Evolutionary conservation across 2,888 invertebrate genomes (phyloP).

Genomic region (Cyclophora albipunctata): DNA sequence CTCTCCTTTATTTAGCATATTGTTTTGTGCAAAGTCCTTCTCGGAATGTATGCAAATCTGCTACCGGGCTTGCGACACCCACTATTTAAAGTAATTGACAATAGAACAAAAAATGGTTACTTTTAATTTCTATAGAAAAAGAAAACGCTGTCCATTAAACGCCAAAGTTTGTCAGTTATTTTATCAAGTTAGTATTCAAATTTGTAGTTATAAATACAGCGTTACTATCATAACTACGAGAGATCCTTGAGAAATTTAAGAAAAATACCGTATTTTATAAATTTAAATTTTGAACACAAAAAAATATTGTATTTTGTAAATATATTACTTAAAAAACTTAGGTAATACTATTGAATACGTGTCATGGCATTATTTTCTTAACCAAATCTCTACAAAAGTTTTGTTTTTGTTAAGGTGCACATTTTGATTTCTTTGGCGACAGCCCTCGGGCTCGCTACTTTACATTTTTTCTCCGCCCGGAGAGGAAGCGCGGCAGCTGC

Average conservation of each 20-base stretch:
- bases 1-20: conserved; percentile 32
- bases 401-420: conserved; percentile 5
- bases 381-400: conserved; percentile 9
- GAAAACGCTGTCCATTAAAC: no score
- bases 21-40: conserved; percentile 59
- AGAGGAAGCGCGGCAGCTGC: conserved; percentile 71
- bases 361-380: no score
- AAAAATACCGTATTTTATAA: no score
- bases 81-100: not conserved
- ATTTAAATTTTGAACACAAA: not conserved
- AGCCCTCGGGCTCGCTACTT: conserved; percentile 51
- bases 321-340: no score
- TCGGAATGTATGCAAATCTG: conserved; percentile 39
- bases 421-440: conserved; percentile 50
- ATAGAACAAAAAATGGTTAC: conserved; percentile 1
- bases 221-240: no score
- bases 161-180: no score
- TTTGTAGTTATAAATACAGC: no score
- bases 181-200: no score
- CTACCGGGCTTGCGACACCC: conserved; percentile 30
- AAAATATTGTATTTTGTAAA: no score
- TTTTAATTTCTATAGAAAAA: not conserved
- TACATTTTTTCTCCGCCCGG: conserved; percentile 50
- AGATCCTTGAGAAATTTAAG: no score
- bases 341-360: no score